Evolutionary conservation across 2,888 invertebrate genomes (phyloP).

Genomic region (Sisyra nigra): DNA sequence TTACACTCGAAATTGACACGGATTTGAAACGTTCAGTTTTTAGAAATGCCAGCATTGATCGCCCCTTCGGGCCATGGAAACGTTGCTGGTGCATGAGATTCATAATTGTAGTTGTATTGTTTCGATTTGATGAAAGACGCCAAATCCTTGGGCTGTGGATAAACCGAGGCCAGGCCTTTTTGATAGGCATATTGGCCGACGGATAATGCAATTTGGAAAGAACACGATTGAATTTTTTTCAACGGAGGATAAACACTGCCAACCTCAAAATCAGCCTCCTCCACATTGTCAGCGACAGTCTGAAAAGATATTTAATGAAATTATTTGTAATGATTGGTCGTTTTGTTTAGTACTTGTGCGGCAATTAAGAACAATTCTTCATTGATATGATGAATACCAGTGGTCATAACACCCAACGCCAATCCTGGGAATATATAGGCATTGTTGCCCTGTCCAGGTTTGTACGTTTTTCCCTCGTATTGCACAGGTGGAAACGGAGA

Average conservation of each 20-base stretch:
- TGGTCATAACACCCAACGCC: conserved; percentile 77
- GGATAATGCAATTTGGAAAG: conserved; percentile 59
- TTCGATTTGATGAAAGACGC: conserved; percentile 51
- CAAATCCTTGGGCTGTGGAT: conserved; percentile 71
- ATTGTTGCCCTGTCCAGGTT: conserved; percentile 97
- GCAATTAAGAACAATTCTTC: conserved; percentile 87
- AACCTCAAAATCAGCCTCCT: conserved; percentile 57
- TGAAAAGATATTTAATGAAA: conserved; percentile 40
- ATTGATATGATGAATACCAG: conserved; percentile 76
- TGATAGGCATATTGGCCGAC: conserved; percentile 79
- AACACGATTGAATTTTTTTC: conserved; percentile 65
- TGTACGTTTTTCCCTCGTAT: conserved; percentile 59
- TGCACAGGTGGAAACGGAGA: conserved; percentile 86
- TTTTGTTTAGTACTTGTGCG: conserved; percentile 47
- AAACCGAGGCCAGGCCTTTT: conserved; percentile 68
- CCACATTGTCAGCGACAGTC: conserved; percentile 67
- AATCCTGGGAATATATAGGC: conserved; percentile 96
- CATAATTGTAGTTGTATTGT: conserved; percentile 66
- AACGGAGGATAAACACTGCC: conserved; percentile 91
- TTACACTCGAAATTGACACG: too few species aligned
- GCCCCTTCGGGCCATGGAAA: conserved; percentile 40
- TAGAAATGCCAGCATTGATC: too few species aligned
- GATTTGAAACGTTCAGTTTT: too few species aligned
- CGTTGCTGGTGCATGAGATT: conserved; percentile 53
- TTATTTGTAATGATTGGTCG: conserved; percentile 30